A percentile compares a stretch with the other conserved stretches of the same genome.
Conservation (phyloP, 2,888 invertebrate genomes). For the Rhynchonema sp. region DNA sequence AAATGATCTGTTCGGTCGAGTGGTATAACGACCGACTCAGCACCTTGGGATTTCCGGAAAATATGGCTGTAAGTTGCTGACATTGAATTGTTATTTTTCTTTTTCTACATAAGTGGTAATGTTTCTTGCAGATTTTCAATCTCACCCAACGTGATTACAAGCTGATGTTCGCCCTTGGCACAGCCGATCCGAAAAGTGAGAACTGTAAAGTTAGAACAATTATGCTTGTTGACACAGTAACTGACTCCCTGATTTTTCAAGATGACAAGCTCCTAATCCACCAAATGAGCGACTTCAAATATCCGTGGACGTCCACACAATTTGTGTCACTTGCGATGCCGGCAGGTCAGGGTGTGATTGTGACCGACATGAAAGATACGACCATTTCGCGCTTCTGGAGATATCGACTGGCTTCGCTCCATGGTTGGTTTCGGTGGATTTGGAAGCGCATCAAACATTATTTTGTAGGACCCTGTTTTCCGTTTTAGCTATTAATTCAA, state of each 20-base stretch:
- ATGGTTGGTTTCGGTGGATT: background rate
- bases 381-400: background rate
- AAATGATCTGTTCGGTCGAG: background rate
- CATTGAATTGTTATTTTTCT: background rate
- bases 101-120: background rate
- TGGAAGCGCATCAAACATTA: background rate
- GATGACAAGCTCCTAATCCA: background rate
- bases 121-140: background rate
- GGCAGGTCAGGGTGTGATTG: background rate
- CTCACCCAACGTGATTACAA: background rate
- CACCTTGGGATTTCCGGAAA: background rate
- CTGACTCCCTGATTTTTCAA: background rate
- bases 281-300: background rate
- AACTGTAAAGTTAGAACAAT: background rate
- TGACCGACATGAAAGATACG: background rate
- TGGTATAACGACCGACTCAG: background rate
- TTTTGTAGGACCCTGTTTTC: too few species aligned
- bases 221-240: background rate
- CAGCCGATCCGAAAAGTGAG: background rate
- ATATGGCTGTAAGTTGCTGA: background rate
- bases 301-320: background rate
- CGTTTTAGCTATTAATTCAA: too few species aligned
- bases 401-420: background rate
- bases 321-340: background rate
- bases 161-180: background rate